Evolutionary conservation across 1,140 invertebrate species (phyloP), one percentile per base, ranked within the genome.

Genomic region (Octopus bimaculoides): DNA sequence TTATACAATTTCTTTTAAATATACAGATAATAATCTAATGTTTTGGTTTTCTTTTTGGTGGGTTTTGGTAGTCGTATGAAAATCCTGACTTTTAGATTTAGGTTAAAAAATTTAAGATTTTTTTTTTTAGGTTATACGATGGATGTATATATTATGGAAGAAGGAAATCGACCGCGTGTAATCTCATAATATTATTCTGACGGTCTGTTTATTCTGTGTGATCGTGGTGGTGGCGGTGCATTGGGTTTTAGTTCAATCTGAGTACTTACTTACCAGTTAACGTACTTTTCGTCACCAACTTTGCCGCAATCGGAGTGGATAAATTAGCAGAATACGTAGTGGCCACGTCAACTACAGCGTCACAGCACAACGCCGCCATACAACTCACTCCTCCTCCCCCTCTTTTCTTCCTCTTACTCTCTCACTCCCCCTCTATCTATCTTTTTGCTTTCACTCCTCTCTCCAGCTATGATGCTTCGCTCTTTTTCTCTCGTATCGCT

Each of bases 301-400:
- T 95, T 94, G 94, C 94, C 94, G 94, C 93, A 93, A 94, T 93
- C 93, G 93, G 94, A 96, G 94, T 95, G 94, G 95, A 94, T 93
- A 94, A 95, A 93, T 89, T 89, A 93, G 93, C 92, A 94, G 93
- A 93, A 94, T 95, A 95, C 94, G 95, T 96, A 95, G 94, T 94
- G 94, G 94, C 94, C 94, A 96, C 95, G 95, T 96, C 95, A 96
- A 96, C 93, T 93, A 93, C 93, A 94, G 95, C 95, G 95, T 95
- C 95, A 95, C 94, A 94, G 82, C 83, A 89, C 84, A 89, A 86
- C 86, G 52, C n/a, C 41, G 74, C 74, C 74, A 75, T 75, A 75
- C 74, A 75, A 75, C n/a, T 75, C 41, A 17, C 1, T 52, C 74
- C 41, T 10, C 66, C 17, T 61, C 56, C 17, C 56, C 17, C 17